Evolutionary conservation across 2,888 invertebrate species (phyloP), one percentile per base, ranked within the genome.

Genomic region (Willowsia nigromaculata): DNA sequence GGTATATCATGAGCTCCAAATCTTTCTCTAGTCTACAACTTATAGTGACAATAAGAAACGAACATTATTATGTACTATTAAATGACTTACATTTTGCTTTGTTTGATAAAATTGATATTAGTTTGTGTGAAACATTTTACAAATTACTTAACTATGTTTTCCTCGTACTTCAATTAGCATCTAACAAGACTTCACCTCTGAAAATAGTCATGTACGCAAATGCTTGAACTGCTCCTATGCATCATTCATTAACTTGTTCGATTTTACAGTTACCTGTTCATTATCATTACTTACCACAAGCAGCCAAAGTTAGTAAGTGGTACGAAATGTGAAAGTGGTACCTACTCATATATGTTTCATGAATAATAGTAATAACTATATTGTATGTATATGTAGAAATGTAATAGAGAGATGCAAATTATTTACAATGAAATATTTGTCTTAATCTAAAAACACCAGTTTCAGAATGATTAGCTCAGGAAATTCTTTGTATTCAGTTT

Each of bases 81-180:
- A n/a, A n/a, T n/a, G n/a, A n/a, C n/a, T n/a, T n/a, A n/a, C n/a
- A n/a, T n/a, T n/a, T n/a, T n/a, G n/a, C n/a, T n/a, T n/a, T n/a
- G n/a, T n/a, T n/a, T n/a, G n/a, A n/a, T n/a, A n/a, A n/a, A n/a
- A n/a, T n/a, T n/a, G n/a, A n/a, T n/a, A n/a, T n/a, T 33, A 18
- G 43, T 43, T 74, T 53, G 78, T 78, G 53, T 53, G 27, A 53
- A 50, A 30, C 33, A 33, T 53, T 78, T 78, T 53, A 56, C 78
- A 78, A 53, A 33, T 56, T 78, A 37, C 30, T 40, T 81, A 56
- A 50, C 76, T 71, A 40, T 80, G 59, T 81, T 59, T 81, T 81
- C 47, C n/a, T 84, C 40, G 18, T 71, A 37, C 65, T 18, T 25
- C 37, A 76, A 85, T 85, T 85, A 85, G 59, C 85, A 85, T 85